Evolutionary conservation across 2,797 vertebrate genomes (phyloP).

Genomic region (Enteromius mattozi): DNA sequence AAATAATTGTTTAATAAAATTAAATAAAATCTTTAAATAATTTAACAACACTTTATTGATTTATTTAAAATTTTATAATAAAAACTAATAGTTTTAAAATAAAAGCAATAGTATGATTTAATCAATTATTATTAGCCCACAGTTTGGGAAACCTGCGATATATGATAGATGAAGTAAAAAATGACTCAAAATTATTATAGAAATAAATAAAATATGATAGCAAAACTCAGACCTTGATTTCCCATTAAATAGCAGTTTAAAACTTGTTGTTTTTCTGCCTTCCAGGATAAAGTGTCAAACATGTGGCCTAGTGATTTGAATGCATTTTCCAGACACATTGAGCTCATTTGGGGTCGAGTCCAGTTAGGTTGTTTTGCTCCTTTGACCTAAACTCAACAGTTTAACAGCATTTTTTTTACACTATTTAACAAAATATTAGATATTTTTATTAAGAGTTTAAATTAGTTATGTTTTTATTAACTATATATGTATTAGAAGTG

Average conservation of each 20-base stretch:
- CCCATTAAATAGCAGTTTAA: too few relatives aligned
- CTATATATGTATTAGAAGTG: too few relatives aligned
- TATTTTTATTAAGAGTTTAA: too few relatives aligned
- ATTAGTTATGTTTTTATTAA: too few relatives aligned
- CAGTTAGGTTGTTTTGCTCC: not conserved
- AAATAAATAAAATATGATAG: not conserved
- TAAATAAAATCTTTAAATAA: not conserved
- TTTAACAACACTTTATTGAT: not conserved
- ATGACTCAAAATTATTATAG: not conserved
- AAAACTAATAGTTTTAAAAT: not conserved
- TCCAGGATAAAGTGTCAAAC: not conserved
- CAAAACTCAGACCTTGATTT: too few relatives aligned
- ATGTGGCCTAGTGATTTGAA: not conserved
- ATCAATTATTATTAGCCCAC: not conserved
- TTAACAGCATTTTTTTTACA: too few relatives aligned
- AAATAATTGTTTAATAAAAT: too few relatives aligned
- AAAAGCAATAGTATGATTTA: not conserved
- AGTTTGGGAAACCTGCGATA: not conserved
- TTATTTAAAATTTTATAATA: not conserved
- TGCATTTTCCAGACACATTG: not conserved
- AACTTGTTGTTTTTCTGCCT: not conserved
- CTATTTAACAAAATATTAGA: too few relatives aligned
- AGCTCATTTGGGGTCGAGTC: not conserved
- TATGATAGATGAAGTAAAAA: not conserved
- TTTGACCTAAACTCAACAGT: too few relatives aligned